Evolutionary conservation across 2,113 vertebrate genomes (phyloP), one percentile per base, ranked within the genome.

Genomic region (Mungos mungo): DNA sequence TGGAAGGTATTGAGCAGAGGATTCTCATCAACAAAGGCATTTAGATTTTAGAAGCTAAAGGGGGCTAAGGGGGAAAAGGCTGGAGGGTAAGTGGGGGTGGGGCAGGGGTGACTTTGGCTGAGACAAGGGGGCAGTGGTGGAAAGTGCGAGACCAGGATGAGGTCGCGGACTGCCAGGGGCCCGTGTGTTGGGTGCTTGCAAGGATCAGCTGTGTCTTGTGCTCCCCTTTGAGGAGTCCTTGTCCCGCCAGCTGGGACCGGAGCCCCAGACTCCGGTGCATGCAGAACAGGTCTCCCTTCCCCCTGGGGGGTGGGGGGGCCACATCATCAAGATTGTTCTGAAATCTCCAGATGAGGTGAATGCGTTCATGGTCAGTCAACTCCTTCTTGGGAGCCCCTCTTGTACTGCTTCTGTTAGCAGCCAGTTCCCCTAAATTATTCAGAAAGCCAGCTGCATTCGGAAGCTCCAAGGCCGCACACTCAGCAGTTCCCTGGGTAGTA

Each of bases 341-440:
- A 96, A 97, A 97, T 97, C 96, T 90, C 97, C 97, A 38, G 91
- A 97, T 97, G 82, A 92, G 8, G n/a, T 65, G 57, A 41, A 97
- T 97, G 98, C 97, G 80, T 98, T 97, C 93, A 3, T 71, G 91
- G 96, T 96, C 97, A 90, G 33, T 97, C 96, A 98, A 97, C 63
- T 96, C 66, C 76, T 92, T 86, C 81, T 54, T 52, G 88, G 98
- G 92, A 86, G 47, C 84, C 96, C 92, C 76, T 1, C 16, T 74
- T 0, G 0, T 65, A 88, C 38, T 14, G 60, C 97, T 98, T 97
- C 95, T 90, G 83, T 98, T 98, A 90, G 97, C 94, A 95, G 82
- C 93, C 83, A 0, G 6, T 90, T 80, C 93, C 85, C 93, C 94
- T 98, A 95, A 98, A 98, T 98, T 97, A 98, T 98, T 98, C 97